Conservation (phyloP, 2,888 invertebrate species). For the Anthrax anthrax region DNA sequence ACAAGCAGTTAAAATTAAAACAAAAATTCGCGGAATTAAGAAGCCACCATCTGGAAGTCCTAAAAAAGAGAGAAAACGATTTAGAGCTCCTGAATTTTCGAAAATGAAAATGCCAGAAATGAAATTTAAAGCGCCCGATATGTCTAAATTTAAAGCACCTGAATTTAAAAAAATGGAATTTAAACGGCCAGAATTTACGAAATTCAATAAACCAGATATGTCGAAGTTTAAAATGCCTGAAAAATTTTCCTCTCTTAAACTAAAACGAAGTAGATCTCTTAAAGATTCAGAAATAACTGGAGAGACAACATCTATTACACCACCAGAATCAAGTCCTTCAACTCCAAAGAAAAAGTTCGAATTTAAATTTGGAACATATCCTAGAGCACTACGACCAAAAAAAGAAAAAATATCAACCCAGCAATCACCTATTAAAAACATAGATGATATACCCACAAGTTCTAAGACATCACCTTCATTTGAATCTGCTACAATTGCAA, state of each 20-base stretch:
- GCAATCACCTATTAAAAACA: too few species aligned
- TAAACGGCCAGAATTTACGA: slow-evolving; percentile 33
- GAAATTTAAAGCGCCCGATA: slow-evolving; percentile 28
- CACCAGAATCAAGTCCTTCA: slow-evolving; percentile 38
- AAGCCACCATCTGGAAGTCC: slow-evolving; percentile 33
- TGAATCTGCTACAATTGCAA: slow-evolving; percentile 51
- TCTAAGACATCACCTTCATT: slow-evolving; percentile 44
- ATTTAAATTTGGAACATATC: slow-evolving; percentile 63
- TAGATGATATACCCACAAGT: slow-evolving; percentile 39
- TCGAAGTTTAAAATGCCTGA: slow-evolving; percentile 49
- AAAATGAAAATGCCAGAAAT: slow-evolving; percentile 35
- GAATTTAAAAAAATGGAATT: slow-evolving; percentile 22
- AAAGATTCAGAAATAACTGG: slow-evolving; percentile 22
- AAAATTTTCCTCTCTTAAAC: slow-evolving; percentile 45
- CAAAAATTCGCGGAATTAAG: slow-evolving; percentile 48
- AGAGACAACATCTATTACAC: slow-evolving; percentile 30
- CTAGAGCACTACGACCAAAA: slow-evolving; percentile 46
- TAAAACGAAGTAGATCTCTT: slow-evolving; percentile 35
- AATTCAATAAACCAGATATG: slow-evolving; percentile 41
- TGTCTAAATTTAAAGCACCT: slow-evolving; percentile 33
- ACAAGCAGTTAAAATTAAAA: slow-evolving; percentile 58
- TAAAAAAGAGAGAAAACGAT: slow-evolving; percentile 28
- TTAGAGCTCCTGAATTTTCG: slow-evolving; percentile 31
- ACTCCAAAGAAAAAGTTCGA: slow-evolving; percentile 47
- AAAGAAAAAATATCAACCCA: slow-evolving; percentile 38